Percentiles rank a stretch among this genome's conserved stretches.
Evolutionary conservation across 1,140 invertebrate genomes (phyloP).

Genomic region (Dolichoris vasculosae): DNA sequence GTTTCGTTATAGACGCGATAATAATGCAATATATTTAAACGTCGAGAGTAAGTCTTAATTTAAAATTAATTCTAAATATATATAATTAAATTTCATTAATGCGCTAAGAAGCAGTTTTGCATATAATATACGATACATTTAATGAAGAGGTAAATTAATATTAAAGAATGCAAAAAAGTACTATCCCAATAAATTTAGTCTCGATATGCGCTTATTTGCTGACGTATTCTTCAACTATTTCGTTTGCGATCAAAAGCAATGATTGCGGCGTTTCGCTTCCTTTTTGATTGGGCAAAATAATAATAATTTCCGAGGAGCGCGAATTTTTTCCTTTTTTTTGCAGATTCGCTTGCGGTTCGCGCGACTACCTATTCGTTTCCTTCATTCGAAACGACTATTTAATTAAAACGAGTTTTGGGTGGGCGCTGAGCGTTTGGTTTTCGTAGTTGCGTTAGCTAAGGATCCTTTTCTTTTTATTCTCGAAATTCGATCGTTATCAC

Average conservation of each 20-base stretch:
- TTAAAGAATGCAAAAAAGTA: constrained; percentile 5
- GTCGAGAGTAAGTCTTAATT: not conserved
- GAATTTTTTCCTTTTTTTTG: constrained; percentile 25
- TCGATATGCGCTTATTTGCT: constrained; percentile 13
- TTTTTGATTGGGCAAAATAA: constrained; percentile 39
- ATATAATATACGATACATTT: not conserved
- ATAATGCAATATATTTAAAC: not conserved
- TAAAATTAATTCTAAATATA: not conserved
- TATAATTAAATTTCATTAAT: not conserved
- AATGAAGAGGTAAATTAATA: not conserved
- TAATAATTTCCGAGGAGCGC: constrained; percentile 39
- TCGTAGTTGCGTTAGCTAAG: constrained; percentile 47
- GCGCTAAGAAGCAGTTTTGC: not conserved
- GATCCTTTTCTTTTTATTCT: constrained; percentile 42
- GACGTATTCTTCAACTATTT: constrained; percentile 39
- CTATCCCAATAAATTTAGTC: not conserved
- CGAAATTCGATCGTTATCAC: constrained; percentile 50
- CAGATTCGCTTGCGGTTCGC: not conserved
- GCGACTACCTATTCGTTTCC: constrained; percentile 38
- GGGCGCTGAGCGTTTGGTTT: constrained; percentile 34
- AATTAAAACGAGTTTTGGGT: constrained; percentile 55
- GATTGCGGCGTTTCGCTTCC: constrained; percentile 43
- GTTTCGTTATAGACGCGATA: no score
- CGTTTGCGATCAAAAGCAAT: constrained; percentile 22
- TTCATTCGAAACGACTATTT: constrained; percentile 51